A percentile compares a stretch with the other conserved stretches of the same genome.
Evolutionary conservation across 2,113 vertebrate genomes (phyloP).

Genomic region (Rhinoptilus africanus): DNA sequence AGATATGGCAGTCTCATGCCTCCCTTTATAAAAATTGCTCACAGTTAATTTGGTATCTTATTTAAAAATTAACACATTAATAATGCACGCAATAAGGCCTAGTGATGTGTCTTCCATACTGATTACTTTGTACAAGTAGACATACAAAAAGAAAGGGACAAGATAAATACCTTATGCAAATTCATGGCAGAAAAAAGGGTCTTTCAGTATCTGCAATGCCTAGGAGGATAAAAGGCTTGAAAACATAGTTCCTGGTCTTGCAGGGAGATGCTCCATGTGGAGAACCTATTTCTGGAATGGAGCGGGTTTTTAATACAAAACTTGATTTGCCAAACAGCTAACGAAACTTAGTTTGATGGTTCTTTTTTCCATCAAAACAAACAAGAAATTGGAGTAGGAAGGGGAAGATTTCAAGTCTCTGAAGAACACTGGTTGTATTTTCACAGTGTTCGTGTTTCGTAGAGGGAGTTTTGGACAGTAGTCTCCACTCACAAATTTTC

Average conservation of each 20-base stretch:
- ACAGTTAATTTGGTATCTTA: slow-evolving; percentile 62
- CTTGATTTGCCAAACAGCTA: not conserved
- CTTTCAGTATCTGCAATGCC: not conserved
- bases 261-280: not conserved
- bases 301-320: not conserved
- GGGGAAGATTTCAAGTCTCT: not conserved
- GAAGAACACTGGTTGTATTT: not conserved
- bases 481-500: not conserved
- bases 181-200: not conserved
- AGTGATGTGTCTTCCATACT: slow-evolving; percentile 44
- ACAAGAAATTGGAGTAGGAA: not conserved
- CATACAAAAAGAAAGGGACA: slow-evolving; percentile 26
- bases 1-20: slow-evolving; percentile 49
- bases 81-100: slow-evolving; percentile 60
- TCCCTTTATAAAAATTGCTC: slow-evolving; percentile 54
- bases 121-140: slow-evolving; percentile 57
- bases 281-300: not conserved
- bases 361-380: not conserved
- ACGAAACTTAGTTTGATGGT: not conserved
- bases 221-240: not conserved
- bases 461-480: not conserved
- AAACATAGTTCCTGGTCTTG: not conserved
- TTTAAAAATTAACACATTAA: slow-evolving; percentile 63
- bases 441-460: not conserved
- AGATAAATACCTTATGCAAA: slow-evolving; percentile 43